Base-by-base conservation (phyloP, 1,140 invertebrate species). In the Lepidurus apus region DNA sequence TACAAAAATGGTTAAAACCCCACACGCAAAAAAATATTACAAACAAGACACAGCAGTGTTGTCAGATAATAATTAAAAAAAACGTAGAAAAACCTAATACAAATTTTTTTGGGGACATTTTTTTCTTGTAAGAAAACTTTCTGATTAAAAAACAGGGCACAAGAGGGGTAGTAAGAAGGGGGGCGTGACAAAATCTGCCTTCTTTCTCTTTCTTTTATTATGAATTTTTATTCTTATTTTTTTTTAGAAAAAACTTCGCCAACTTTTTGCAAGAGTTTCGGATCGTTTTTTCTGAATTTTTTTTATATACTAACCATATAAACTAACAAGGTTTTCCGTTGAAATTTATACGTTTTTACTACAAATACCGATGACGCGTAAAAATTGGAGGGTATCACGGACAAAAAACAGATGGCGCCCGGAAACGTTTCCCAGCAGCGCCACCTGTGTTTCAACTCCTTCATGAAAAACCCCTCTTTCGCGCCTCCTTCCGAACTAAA, bases 31-130 rank as follows among this genome's bases (percentile, higher is more conserved):
- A 65, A 65, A 65, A 65, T n/a, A 21, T 21, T 65, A 65, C 53
- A 65, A 65, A 65, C 53, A 65, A 65, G 53, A 65, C 53, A 65
- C 53, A 65, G 53, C 53, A 65, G 53, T 65, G 53, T 65, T 65
- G 5, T 21, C 53, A 65, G 53, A 65, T n/a, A 65, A 47, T 4
- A 34, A 34, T 34, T 3, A 34, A 34, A 47, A 47, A 65, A 65
- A 65, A 65, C 53, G 53, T 65, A 65, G n/a, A 65, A 65, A 65
- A 65, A 65, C 53, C 53, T 11, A 65, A 65, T 65, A 65, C 53
- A 65, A 65, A 11, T 65, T 65, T 65, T 65, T 65, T 65, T 65
- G 53, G 53, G 53, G 34, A 65, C 53, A 65, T 65, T 65, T 65
- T 65, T 65, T 65, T 34, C 53, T 65, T 65, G 21, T 65, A 65